phyloP scores from a whole-genome alignment of 2,888 invertebrate species.

The Tipula vernalis region DNA sequence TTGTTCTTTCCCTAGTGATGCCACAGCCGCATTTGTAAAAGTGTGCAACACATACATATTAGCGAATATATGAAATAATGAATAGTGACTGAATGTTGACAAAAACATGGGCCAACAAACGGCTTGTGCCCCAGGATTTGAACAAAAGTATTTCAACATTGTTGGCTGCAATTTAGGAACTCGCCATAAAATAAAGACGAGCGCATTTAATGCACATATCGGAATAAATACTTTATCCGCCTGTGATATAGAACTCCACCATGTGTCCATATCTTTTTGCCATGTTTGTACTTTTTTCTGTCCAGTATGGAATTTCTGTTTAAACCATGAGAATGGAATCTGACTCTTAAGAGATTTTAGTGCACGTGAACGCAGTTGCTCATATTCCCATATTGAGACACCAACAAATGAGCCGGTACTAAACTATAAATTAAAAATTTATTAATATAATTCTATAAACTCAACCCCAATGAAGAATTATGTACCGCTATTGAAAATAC shows the following conservation, averaged over 20 bases:
- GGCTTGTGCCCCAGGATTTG: conserved; percentile 62
- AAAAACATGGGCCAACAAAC: conserved; percentile 81
- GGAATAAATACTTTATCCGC: conserved; percentile 70
- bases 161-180: conserved; percentile 52
- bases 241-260: conserved; percentile 61
- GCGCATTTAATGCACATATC: conserved; percentile 61
- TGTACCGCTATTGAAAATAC: conserved; percentile 15
- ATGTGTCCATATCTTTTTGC: conserved; percentile 14
- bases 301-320: conserved; percentile 22
- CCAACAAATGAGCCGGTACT: conserved; percentile 52
- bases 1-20: conserved; percentile 77
- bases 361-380: conserved; percentile 33
- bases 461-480: background rate
- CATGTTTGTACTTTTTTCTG: conserved; percentile 7
- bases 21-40: conserved; percentile 49
- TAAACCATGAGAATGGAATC: conserved; percentile 37
- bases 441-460: background rate
- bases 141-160: conserved; percentile 78
- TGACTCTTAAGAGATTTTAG: background rate
- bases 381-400: conserved; percentile 83
- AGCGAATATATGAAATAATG: conserved; percentile 69
- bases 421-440: conserved; percentile 39
- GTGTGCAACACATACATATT: conserved; percentile 96
- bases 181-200: conserved; percentile 75
- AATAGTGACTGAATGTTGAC: conserved; percentile 91